phyloP scores from a whole-genome alignment of 2,797 vertebrate species.

The Gymnothorax reevesii region DNA sequence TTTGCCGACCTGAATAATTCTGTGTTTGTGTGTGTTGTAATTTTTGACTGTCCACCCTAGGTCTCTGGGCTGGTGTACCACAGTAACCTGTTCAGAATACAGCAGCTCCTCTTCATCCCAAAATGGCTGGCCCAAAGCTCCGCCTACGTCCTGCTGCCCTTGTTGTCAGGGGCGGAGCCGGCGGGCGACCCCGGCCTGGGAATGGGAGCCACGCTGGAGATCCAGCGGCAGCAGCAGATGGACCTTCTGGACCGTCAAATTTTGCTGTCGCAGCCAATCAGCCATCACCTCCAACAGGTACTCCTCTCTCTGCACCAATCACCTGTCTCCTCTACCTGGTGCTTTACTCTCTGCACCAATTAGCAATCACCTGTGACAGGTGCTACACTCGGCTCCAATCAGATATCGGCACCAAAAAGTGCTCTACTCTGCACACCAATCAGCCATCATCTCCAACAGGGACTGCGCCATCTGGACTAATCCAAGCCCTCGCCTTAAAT shows the following conservation, averaged over 20 bases:
- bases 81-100: slow-evolving; percentile 74
- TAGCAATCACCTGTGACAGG: too few relatives aligned
- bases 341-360: too few relatives aligned
- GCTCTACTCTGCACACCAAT: too few relatives aligned
- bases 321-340: too few relatives aligned
- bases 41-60: slow-evolving; percentile 64
- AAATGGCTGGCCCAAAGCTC: slow-evolving; percentile 77
- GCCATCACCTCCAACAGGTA: slow-evolving; percentile 76
- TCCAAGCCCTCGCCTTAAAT: too few relatives aligned
- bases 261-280: slow-evolving; percentile 86
- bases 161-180: slow-evolving; percentile 86
- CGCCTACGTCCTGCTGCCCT: slow-evolving; percentile 80
- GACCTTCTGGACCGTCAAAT: slow-evolving; percentile 90
- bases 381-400: neutral
- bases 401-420: too few relatives aligned
- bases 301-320: neutral
- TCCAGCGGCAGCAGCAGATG: slow-evolving; percentile 94
- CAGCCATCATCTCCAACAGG: too few relatives aligned
- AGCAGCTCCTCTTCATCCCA: slow-evolving; percentile 80
- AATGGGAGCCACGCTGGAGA: slow-evolving; percentile 96
- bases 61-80: slow-evolving; percentile 86
- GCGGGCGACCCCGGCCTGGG: slow-evolving; percentile 80
- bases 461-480: too few relatives aligned
- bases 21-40: neutral
- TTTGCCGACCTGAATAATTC: neutral